Percentiles rank a stretch among this genome's conserved stretches.
Evolutionary conservation across 2,888 invertebrate genomes (phyloP).

Genomic region (Spodoptera exigua): DNA sequence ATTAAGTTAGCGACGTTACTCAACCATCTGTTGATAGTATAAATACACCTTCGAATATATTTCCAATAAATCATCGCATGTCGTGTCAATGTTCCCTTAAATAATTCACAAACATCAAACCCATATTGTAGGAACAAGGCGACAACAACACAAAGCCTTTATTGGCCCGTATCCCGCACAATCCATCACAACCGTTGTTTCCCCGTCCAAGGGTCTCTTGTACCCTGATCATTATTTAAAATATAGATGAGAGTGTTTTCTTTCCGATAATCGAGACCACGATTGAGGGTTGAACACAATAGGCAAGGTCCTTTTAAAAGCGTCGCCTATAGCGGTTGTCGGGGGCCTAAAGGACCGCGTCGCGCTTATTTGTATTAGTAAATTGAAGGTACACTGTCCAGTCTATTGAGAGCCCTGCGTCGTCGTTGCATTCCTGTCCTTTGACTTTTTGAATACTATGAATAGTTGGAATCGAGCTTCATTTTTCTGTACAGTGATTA

Average conservation of each 20-base stretch:
- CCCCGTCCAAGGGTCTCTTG: constrained; percentile 64
- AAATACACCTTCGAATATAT: neutral
- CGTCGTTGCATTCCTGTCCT: constrained; percentile 60
- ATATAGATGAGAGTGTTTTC: constrained; percentile 89
- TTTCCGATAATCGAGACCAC: constrained; percentile 88
- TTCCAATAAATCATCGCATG: constrained; percentile 30
- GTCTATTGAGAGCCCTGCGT: constrained; percentile 70
- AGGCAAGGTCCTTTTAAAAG: constrained; percentile 77
- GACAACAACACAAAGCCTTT: constrained; percentile 77
- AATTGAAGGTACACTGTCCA: constrained; percentile 86
- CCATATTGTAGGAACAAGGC: constrained; percentile 66
- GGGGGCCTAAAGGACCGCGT: constrained; percentile 72
- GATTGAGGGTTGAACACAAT: constrained; percentile 87
- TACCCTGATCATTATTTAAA: constrained; percentile 88
- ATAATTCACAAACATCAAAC: constrained; percentile 48
- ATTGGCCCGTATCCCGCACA: constrained; percentile 80
- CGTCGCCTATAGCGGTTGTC: constrained; percentile 76
- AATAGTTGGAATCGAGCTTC: constrained; percentile 13
- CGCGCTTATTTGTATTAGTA: constrained; percentile 87
- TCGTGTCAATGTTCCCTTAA: constrained; percentile 43
- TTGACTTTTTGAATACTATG: constrained; percentile 56
- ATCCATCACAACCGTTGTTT: constrained; percentile 85
- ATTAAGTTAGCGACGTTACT: too few relatives aligned
- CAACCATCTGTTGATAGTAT: constrained; percentile 2
- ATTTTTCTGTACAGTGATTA: constrained; percentile 4